Evolutionary conservation across 2,888 invertebrate genomes (phyloP).

Genomic region (Clivina fossor): DNA sequence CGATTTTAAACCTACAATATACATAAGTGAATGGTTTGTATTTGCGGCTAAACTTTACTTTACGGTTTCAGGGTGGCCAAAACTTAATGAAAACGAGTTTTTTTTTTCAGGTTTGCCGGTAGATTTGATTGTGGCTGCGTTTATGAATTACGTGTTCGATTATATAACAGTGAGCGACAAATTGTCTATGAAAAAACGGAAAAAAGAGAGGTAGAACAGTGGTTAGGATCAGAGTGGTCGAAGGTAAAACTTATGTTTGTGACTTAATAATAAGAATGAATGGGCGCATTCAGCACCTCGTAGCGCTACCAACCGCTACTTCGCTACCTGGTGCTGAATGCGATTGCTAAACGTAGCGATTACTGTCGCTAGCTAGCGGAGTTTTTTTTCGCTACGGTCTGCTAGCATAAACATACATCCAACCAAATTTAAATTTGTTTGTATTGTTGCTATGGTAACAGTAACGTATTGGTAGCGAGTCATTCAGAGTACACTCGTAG

Average conservation of each 20-base stretch:
- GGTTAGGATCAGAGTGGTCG: constrained; percentile 50
- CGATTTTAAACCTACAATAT: constrained; percentile 56
- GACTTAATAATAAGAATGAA: not conserved
- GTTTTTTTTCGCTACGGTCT: too few species aligned
- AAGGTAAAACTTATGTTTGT: constrained; percentile 41
- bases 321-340: too few species aligned
- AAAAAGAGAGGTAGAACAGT: constrained; percentile 42
- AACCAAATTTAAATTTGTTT: too few species aligned
- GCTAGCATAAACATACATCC: too few species aligned
- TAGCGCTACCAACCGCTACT: too few species aligned
- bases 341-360: too few species aligned
- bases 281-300: too few species aligned
- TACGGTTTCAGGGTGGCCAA: too few species aligned
- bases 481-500: too few species aligned
- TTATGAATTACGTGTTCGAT: constrained; percentile 48
- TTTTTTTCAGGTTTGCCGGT: constrained; percentile 49
- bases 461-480: too few species aligned
- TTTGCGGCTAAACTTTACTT: constrained; percentile 11
- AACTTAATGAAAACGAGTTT: constrained; percentile 14
- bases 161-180: constrained; percentile 8
- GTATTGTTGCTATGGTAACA: too few species aligned
- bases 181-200: constrained; percentile 37
- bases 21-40: constrained; percentile 54
- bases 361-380: too few species aligned
- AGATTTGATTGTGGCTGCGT: constrained; percentile 55